These are phyloP conservation scores for Fregata magnificens DNA, from an alignment of 2,113 vertebrate genomes.

Conservation along the genomic window DNA sequence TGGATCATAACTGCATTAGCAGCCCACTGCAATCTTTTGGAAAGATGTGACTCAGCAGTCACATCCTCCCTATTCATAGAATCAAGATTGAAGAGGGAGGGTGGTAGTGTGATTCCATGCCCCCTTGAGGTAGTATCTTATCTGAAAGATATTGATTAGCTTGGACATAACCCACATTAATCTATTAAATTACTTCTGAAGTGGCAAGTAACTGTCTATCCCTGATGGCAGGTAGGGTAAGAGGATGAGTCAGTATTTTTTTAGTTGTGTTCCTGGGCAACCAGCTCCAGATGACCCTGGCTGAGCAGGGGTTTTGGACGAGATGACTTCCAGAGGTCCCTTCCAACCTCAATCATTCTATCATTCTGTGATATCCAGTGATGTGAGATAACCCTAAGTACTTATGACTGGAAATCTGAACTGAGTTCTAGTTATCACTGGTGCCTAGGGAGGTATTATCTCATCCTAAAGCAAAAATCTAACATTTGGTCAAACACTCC, in stretches of 20 bases:
- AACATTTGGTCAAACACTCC: not conserved
- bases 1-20: not conserved
- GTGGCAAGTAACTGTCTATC: not conserved
- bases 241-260: accelerated
- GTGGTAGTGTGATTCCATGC: not conserved
- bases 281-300: not conserved
- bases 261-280: not conserved
- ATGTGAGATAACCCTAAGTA: not conserved
- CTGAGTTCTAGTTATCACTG: not conserved
- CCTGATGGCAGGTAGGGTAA: not conserved
- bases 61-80: not conserved
- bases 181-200: not conserved
- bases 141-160: not conserved
- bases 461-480: not conserved
- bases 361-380: not conserved
- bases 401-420: not conserved
- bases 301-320: not conserved
- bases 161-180: not conserved
- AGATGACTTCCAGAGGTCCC: not conserved
- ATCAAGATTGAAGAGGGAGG: not conserved
- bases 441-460: not conserved
- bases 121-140: not conserved
- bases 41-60: not conserved
- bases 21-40: not conserved
- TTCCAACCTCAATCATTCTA: not conserved